phyloP scores from a whole-genome alignment of 2,113 vertebrate species.

The Dinomys branickii region DNA sequence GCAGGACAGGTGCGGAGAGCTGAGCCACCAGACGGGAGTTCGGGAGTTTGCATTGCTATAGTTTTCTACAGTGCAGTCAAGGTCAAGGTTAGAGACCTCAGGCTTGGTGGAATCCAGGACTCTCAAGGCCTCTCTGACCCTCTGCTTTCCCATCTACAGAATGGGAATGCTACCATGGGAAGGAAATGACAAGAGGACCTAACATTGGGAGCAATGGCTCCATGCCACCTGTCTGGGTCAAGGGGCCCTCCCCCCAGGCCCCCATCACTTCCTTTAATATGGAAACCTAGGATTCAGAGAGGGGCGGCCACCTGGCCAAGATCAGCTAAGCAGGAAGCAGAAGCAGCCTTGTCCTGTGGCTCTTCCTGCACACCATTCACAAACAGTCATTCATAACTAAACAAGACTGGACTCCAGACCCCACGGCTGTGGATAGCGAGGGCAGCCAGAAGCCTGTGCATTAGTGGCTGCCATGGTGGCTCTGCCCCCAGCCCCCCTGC shows the following conservation, averaged over 20 bases:
- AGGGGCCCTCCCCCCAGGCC: not conserved
- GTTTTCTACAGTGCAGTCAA: not conserved
- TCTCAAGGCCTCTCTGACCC: not conserved
- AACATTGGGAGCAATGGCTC: not conserved
- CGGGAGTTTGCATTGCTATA: not conserved
- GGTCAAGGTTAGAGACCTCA: not conserved
- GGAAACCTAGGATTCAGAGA: not conserved
- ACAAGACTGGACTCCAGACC: not conserved
- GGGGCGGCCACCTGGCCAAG: not conserved
- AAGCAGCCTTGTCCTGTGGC: not conserved
- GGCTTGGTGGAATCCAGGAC: not conserved
- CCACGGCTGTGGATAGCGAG: not conserved
- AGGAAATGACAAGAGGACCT: not conserved
- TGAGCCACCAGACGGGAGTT: not conserved
- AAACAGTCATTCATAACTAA: not conserved
- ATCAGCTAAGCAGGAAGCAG: accelerated
- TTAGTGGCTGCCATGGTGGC: not conserved
- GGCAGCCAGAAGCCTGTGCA: not conserved
- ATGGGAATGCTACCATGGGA: not conserved
- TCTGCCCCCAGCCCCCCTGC: not conserved
- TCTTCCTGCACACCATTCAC: not conserved
- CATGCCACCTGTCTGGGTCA: not conserved
- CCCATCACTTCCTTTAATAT: not conserved
- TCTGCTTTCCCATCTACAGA: not conserved
- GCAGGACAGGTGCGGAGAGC: not conserved